Evolutionary conservation across 2,797 vertebrate genomes (phyloP), one percentile per base, ranked within the genome.

Genomic region (Cyclura pinguis): DNA sequence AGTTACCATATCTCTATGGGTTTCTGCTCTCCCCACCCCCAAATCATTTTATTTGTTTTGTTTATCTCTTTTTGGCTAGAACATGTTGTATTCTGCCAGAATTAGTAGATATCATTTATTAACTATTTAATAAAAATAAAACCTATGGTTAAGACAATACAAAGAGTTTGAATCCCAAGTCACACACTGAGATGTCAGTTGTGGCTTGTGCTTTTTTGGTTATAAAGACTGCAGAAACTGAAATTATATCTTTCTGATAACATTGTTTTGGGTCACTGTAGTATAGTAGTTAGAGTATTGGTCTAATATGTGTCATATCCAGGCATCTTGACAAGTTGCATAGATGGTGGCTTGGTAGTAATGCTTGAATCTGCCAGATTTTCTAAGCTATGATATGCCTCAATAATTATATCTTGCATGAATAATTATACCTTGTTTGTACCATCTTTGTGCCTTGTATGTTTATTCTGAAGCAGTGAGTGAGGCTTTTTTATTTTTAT

Each of bases 1-100:
- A 93, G 78, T 73, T 62, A 73, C 88, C 59, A 88, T 85, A 81
- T 86, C 5, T 80, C 74, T 85, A 59, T 80, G 76, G 52, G 38
- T 16, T 50, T 82, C 7, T 88, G 5, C 32, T 20, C 1, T 47
- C 42, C 42, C 14, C 0, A 13, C 9, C 83, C 83, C 64, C 77
- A 27, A 86, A 88, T 77, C 50, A 7, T 29, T 74, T 74, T 50
- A 77, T 47, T 91, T 59, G 18, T 8, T 86, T 88, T 77, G 50
- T 52, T n/a, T 38, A 55, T 76, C 27, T 81, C 16, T 2, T 13
- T 22, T 89, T 86, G 73, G 18, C 20, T 57, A 29, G 27, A 84
- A 2, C 4, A 62, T 64, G 35, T 87, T 62, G 35, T 62, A 87
- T 6, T 69, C 67, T 38, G 87, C 81, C 67, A 84, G 10, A 27